Evolutionary conservation across 2,888 invertebrate species (phyloP).

Genomic region (Melanotus villosus): DNA sequence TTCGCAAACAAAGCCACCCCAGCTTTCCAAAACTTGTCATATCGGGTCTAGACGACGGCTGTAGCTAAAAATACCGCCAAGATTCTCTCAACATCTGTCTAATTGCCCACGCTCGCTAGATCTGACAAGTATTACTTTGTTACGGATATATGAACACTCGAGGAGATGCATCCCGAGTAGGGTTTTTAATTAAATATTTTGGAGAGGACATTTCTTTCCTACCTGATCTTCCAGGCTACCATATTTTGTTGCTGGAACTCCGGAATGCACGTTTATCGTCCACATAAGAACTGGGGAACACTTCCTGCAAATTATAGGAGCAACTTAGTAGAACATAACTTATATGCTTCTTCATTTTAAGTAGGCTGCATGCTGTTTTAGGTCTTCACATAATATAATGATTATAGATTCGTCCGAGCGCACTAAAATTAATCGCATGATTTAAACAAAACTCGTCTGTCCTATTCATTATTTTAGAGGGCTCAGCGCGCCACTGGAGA

Average conservation of each 20-base stretch:
- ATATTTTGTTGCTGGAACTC: neutral
- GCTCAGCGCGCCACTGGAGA: no score
- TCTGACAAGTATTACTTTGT: slow-evolving; percentile 38
- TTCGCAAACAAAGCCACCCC: slow-evolving; percentile 39
- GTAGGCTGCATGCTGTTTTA: no score
- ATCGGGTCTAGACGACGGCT: slow-evolving; percentile 30
- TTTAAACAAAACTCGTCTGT: no score
- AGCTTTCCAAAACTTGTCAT: slow-evolving; percentile 35
- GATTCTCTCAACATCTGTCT: slow-evolving; percentile 42
- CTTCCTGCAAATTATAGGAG: no score
- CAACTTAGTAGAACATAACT: no score
- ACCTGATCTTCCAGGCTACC: slow-evolving; percentile 7
- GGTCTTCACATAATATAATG: no score
- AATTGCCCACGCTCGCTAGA: slow-evolving; percentile 44
- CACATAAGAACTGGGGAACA: no score
- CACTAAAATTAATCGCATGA: no score
- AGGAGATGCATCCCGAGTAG: slow-evolving; percentile 27
- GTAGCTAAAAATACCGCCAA: slow-evolving; percentile 39
- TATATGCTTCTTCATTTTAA: no score
- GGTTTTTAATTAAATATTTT: slow-evolving; percentile 42
- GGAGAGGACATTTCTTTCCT: slow-evolving; percentile 21
- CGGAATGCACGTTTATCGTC: no score
- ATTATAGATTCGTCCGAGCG: no score
- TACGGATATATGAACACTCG: slow-evolving; percentile 39
- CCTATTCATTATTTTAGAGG: no score